Evolutionary conservation across 2,888 invertebrate species (phyloP).

Genomic region (Apeira syringaria): DNA sequence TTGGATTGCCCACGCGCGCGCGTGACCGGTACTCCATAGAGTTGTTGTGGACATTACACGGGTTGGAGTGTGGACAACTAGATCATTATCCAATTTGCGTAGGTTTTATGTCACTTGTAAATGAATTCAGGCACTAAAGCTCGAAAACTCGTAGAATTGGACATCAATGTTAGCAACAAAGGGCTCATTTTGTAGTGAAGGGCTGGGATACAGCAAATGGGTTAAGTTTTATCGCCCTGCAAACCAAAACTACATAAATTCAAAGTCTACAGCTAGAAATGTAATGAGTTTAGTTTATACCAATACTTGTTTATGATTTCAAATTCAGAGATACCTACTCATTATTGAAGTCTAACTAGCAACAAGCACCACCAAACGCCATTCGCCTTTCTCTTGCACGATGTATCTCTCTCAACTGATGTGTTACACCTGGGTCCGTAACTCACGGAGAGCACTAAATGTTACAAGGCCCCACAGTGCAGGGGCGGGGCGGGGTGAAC

Average conservation of each 20-base stretch:
- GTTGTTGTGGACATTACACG: slow-evolving; percentile 33
- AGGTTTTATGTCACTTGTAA: slow-evolving; percentile 20
- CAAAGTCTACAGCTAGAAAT: no score
- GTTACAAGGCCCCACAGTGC: slow-evolving; percentile 11
- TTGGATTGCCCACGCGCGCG: slow-evolving; percentile 47
- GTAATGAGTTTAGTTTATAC: no score
- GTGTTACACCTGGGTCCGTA: slow-evolving; percentile 4
- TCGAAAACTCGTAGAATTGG: slow-evolving; percentile 4
- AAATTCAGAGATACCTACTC: no score
- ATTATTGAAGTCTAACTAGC: no score
- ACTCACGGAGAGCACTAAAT: slow-evolving; percentile 5
- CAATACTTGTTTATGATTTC: no score
- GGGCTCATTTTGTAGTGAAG: no score
- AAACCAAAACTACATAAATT: no score
- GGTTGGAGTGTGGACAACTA: slow-evolving; percentile 26
- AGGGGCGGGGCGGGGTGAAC: slow-evolving; percentile 9
- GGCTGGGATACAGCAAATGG: no score
- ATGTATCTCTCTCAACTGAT: background rate
- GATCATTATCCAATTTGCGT: slow-evolving; percentile 22
- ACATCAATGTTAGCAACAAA: background rate
- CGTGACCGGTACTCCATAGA: slow-evolving; percentile 45
- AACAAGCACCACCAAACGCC: no score
- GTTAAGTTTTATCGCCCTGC: no score
- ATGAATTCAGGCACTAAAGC: slow-evolving; percentile 18
- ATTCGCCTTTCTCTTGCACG: background rate